phyloP scores from a whole-genome alignment of 1,140 invertebrate species.

The Gryon sp. region DNA sequence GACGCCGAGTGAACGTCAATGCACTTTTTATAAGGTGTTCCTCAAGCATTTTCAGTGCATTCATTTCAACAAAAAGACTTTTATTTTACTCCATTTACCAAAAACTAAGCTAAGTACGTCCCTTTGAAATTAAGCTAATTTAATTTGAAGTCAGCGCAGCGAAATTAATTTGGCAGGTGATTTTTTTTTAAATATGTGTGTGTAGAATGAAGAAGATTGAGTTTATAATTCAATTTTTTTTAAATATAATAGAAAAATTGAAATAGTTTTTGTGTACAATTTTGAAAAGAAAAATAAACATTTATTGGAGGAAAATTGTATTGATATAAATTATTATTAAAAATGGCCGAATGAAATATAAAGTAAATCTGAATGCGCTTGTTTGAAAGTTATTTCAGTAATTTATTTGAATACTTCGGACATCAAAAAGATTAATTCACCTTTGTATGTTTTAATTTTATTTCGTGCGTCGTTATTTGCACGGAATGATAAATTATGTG shows the following conservation, averaged over 20 bases:
- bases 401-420: conserved; percentile 20
- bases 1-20: conserved; percentile 26
- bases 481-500: conserved; percentile 38
- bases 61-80: conserved; percentile 8
- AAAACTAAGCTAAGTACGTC: background rate
- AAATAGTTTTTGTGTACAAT: no score
- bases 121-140: conserved; percentile 13
- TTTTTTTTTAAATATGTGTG: background rate
- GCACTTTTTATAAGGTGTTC: conserved; percentile 37
- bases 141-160: conserved; percentile 4
- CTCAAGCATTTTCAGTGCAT: conserved; percentile 21
- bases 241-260: no score
- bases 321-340: no score
- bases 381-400: conserved; percentile 3
- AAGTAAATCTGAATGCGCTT: no score
- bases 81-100: conserved; percentile 20
- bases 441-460: conserved; percentile 38
- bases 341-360: no score
- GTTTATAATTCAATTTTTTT: no score
- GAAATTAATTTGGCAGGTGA: conserved; percentile 1
- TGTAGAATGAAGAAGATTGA: no score
- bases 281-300: no score
- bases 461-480: conserved; percentile 22
- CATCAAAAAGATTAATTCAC: conserved; percentile 36
- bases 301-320: no score